phyloP scores from a whole-genome alignment of 2,888 invertebrate species.

The Caenorhabditis zanzibari region DNA sequence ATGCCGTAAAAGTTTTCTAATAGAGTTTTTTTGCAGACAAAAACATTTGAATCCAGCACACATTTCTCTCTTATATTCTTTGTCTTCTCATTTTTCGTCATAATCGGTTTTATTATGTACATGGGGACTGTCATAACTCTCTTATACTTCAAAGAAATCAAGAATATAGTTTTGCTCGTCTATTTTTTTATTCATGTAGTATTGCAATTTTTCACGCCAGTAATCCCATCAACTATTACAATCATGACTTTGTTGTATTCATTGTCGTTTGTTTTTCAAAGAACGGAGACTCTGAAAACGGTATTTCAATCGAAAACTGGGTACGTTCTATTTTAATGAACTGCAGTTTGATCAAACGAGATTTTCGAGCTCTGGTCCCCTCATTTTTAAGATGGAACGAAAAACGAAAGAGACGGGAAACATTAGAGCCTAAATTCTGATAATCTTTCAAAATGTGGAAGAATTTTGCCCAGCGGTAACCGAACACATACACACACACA shows the following conservation, averaged over 20 bases:
- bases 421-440: too few species aligned
- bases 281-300: constrained; percentile 40
- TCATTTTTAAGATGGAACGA: too few species aligned
- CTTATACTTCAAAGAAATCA: background rate
- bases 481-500: too few species aligned
- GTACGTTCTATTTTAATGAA: too few species aligned
- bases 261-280: constrained; percentile 35
- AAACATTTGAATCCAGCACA: constrained; percentile 16
- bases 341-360: too few species aligned
- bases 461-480: too few species aligned
- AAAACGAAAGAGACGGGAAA: too few species aligned
- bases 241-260: constrained; percentile 27
- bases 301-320: constrained; percentile 41
- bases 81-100: background rate
- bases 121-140: background rate
- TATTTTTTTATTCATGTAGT: background rate
- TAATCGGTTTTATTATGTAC: background rate
- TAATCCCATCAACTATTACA: background rate
- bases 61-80: constrained; percentile 22
- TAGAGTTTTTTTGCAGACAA: background rate
- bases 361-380: too few species aligned
- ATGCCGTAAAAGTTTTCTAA: background rate
- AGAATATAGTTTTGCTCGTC: background rate
- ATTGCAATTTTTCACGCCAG: background rate
- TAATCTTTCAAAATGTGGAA: too few species aligned